A percentile compares a stretch with the other conserved stretches of the same genome.
Evolutionary conservation across 2,113 vertebrate genomes (phyloP).

Genomic region (Vulpes lagopus): DNA sequence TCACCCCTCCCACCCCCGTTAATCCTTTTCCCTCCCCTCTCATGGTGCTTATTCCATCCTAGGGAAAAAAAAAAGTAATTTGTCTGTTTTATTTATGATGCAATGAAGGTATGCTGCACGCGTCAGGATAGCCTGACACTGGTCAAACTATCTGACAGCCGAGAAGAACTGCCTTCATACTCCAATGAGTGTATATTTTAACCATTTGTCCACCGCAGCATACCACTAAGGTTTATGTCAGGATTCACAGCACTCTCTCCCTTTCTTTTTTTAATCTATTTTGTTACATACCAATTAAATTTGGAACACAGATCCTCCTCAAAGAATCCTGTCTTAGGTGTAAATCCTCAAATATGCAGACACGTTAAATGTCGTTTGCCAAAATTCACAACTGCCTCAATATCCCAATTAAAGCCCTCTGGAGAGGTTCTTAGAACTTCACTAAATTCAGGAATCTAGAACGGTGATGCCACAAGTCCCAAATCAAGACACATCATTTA

Average conservation of each 20-base stretch:
- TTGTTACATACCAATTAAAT: constrained; percentile 69
- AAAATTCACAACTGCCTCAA: constrained; percentile 73
- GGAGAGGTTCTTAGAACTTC: not conserved
- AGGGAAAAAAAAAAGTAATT: constrained; percentile 90
- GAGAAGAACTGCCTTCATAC: constrained; percentile 97
- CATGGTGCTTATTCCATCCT: constrained; percentile 87
- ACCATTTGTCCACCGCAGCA: constrained; percentile 91
- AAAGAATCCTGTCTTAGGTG: constrained; percentile 71
- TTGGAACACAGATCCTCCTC: constrained; percentile 64
- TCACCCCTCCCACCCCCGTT: constrained; percentile 68
- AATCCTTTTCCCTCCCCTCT: constrained; percentile 83
- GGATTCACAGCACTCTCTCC: constrained; percentile 3
- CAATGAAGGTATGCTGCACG: constrained; percentile 97
- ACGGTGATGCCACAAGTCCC: not conserved
- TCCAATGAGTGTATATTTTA: constrained; percentile 93
- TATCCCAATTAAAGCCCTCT: constrained; percentile 69
- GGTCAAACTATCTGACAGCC: constrained; percentile 96
- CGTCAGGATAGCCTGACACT: constrained; percentile 96
- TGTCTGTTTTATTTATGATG: constrained; percentile 99
- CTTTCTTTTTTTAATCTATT: not conserved
- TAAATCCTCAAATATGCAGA: constrained; percentile 24
- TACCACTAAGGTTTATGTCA: constrained; percentile 50
- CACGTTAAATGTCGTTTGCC: constrained; percentile 63
- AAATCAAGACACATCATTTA: constrained; percentile 75
- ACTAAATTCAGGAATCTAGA: not conserved